Conservation (phyloP, 1,140 invertebrate genomes). For the Sarcophaga peregrina region DNA sequence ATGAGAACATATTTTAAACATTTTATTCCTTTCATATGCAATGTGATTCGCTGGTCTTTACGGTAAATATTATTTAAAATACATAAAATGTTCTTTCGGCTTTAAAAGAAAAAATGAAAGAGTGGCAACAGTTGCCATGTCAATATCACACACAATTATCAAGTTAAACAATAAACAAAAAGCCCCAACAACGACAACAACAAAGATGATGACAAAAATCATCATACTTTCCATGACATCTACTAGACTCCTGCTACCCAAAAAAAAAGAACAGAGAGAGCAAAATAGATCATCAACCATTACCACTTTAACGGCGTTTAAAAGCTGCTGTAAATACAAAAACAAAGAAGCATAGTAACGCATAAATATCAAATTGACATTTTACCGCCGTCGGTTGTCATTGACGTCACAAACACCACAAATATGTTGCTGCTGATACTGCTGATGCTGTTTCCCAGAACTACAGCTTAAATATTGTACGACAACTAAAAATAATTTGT, state of each 20-base stretch:
- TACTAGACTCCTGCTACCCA: neutral
- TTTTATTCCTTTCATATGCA: neutral
- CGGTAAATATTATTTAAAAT: neutral
- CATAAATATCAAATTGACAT: constrained; percentile 6
- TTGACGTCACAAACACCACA: constrained; percentile 26
- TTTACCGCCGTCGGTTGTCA: constrained; percentile 29
- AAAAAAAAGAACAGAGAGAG: neutral
- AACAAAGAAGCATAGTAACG: neutral
- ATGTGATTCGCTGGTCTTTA: constrained; percentile 4
- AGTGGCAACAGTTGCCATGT: constrained; percentile 35
- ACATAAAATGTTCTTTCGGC: neutral
- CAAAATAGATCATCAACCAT: constrained; percentile 8
- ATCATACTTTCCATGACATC: no score
- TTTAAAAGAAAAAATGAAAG: neutral
- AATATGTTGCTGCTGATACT: no score
- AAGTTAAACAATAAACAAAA: neutral
- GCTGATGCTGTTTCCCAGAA: no score
- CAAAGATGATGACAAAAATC: neutral
- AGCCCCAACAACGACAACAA: neutral
- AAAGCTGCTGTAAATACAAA: no score
- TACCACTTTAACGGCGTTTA: neutral
- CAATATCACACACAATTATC: constrained; percentile 32
- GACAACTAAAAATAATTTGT: neutral
- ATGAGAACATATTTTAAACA: no score
- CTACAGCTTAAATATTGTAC: neutral